Conservation (phyloP, 2,113 vertebrate genomes). For the Ahaetulla prasina region DNA sequence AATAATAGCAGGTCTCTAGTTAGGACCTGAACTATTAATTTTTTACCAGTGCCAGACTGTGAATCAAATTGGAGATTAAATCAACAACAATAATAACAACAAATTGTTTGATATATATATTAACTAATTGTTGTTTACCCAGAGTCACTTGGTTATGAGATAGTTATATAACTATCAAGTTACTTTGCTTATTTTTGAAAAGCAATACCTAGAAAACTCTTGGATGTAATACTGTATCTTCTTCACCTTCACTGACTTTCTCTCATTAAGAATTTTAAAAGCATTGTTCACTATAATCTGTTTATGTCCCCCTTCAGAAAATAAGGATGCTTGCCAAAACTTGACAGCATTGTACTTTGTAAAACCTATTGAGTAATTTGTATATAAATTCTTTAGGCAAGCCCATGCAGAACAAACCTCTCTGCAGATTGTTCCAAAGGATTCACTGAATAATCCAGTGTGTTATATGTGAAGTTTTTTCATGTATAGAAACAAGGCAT, state of each 20-base stretch:
- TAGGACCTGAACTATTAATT: no score
- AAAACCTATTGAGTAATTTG: conserved; percentile 1
- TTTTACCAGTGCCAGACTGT: no score
- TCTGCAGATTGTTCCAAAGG: conserved; percentile 1
- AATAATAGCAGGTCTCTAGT: no score
- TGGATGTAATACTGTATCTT: not conserved
- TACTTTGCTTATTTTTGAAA: not conserved
- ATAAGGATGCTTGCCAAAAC: conserved; percentile 1
- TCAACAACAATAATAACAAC: no score
- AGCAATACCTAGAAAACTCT: not conserved
- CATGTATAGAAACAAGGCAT: not conserved
- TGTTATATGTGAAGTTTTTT: not conserved
- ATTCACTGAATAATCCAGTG: conserved; percentile 1
- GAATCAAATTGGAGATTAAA: no score
- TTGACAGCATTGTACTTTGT: conserved; percentile 34
- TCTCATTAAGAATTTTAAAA: not conserved
- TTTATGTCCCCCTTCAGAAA: conserved; percentile 11
- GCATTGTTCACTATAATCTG: conserved; percentile 14
- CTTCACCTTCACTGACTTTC: not conserved
- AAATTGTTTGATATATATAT: no score
- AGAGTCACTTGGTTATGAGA: not conserved
- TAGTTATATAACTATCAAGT: not conserved
- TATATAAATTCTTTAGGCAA: conserved; percentile 5
- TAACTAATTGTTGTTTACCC: no score
- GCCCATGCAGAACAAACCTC: not conserved